Conservation (phyloP, 2,113 vertebrate genomes). For the Suricata suricatta region DNA sequence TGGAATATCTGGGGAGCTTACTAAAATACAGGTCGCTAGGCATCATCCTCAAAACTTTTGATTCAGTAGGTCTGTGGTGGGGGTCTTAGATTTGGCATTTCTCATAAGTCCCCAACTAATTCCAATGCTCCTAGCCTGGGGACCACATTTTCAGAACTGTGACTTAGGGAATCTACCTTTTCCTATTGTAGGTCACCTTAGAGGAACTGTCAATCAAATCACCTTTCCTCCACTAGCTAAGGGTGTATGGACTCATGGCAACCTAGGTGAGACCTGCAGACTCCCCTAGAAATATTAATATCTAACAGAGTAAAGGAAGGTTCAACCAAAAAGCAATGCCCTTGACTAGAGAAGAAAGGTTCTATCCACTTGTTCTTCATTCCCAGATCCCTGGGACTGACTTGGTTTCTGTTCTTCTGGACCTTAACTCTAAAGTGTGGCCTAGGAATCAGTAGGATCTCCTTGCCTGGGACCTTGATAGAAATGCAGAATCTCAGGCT, state of each 20-base stretch:
- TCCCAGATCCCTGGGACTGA: neutral
- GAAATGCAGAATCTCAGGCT: neutral
- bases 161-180: neutral
- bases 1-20: neutral
- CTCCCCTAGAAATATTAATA: neutral
- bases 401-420: neutral
- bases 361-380: neutral
- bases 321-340: neutral
- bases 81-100: neutral
- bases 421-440: neutral
- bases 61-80: neutral
- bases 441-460: neutral
- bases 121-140: neutral
- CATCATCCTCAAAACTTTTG: neutral
- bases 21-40: neutral
- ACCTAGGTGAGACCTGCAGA: neutral
- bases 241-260: neutral
- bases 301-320: neutral
- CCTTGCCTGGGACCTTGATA: neutral
- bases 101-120: neutral
- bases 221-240: neutral
- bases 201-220: neutral
- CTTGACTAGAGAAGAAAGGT: neutral
- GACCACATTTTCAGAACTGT: neutral
- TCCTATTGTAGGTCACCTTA: neutral